A percentile compares a stretch with the other conserved stretches of the same genome.
These are phyloP conservation scores for Scalopus aquaticus DNA, from an alignment of 2,113 vertebrate species.

Conservation along the genomic window DNA sequence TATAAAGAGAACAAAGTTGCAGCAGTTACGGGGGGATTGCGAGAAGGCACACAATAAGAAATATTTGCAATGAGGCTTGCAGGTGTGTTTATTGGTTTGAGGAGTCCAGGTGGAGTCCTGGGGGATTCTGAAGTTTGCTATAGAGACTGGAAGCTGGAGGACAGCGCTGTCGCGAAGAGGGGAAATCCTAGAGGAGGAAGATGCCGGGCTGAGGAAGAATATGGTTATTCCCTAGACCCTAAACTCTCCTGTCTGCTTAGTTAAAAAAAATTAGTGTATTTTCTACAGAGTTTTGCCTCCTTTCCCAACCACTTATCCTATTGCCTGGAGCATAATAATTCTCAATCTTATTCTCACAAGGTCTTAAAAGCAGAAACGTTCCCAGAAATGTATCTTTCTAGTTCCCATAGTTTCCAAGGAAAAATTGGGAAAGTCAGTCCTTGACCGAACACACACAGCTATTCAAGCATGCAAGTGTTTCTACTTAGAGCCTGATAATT, in stretches of 20 bases:
- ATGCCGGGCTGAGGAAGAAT: not conserved
- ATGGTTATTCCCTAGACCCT: not conserved
- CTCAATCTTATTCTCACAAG: not conserved
- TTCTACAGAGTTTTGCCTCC: not conserved
- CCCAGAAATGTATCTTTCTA: not conserved
- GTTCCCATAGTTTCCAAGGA: not conserved
- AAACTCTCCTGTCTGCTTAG: not conserved
- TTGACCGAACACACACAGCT: not conserved
- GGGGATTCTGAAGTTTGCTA: not conserved
- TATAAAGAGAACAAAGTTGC: not conserved
- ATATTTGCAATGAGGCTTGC: not conserved
- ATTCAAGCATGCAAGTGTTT: not conserved
- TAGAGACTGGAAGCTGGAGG: no score
- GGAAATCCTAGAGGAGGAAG: not conserved
- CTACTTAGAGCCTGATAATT: not conserved
- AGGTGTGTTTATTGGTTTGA: not conserved
- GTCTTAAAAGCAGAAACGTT: not conserved
- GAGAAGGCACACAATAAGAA: not conserved
- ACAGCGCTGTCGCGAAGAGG: not conserved
- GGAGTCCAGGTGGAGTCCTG: not conserved
- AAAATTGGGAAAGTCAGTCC: not conserved
- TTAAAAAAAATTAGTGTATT: not conserved
- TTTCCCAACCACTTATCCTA: not conserved
- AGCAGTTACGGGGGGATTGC: not conserved
- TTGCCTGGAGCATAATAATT: not conserved